Conservation (phyloP, 2,888 invertebrate species). For the Lasioglossum vierecki region DNA sequence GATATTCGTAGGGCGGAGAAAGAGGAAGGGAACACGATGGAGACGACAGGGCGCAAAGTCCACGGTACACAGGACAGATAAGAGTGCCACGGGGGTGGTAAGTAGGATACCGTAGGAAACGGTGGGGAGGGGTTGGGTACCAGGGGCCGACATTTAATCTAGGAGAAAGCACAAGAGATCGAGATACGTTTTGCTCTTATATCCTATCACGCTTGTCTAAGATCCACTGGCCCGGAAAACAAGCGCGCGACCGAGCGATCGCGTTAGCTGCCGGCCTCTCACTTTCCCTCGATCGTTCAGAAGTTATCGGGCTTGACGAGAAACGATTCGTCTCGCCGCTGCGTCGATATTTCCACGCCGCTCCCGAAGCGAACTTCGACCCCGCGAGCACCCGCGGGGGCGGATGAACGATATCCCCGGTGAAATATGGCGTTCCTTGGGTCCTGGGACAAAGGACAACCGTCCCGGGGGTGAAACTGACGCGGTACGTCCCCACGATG, state of each 20-base stretch:
- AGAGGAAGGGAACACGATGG: conserved; percentile 12
- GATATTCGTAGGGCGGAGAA: not conserved
- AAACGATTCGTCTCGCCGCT: conserved; percentile 31
- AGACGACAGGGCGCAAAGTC: conserved; percentile 56
- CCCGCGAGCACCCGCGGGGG: not conserved
- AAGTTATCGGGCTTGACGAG: conserved; percentile 34
- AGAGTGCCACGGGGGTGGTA: conserved; percentile 49
- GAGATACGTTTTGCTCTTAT: conserved; percentile 77
- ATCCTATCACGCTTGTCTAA: conserved; percentile 75
- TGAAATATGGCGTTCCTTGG: conserved; percentile 1
- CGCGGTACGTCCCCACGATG: not conserved
- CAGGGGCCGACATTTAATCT: conserved; percentile 78
- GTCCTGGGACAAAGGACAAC: conserved; percentile 23
- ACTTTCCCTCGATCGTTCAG: conserved; percentile 20
- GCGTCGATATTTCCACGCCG: conserved; percentile 10
- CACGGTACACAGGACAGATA: conserved; percentile 65
- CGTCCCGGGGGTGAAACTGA: conserved; percentile 16
- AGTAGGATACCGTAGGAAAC: conserved; percentile 52
- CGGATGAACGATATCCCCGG: conserved; percentile 18
- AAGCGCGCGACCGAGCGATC: conserved; percentile 34
- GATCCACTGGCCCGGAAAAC: conserved; percentile 65
- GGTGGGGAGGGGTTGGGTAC: not conserved
- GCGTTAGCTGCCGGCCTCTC: conserved; percentile 5
- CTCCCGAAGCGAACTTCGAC: not conserved
- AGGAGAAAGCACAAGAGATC: conserved; percentile 76